Conservation (phyloP, 2,888 invertebrate genomes). For the Hesperia comma region DNA sequence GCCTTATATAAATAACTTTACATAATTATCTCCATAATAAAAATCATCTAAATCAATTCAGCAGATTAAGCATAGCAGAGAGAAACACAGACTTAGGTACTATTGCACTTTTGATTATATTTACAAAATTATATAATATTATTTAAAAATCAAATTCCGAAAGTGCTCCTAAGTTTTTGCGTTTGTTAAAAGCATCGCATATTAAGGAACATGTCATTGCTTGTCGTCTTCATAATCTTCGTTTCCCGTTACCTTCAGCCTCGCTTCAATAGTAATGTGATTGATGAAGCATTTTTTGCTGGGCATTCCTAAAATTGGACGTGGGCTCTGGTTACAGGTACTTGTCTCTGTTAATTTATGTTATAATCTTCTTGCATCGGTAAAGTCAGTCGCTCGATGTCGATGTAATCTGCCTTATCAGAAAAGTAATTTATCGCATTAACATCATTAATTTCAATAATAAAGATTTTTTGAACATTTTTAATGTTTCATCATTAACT, state of each 20-base stretch:
- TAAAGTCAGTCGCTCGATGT: too few relatives aligned
- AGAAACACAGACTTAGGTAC: too few relatives aligned
- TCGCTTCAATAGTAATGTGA: conserved; percentile 46
- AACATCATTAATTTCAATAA: too few relatives aligned
- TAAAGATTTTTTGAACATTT: too few relatives aligned
- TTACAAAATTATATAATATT: not conserved
- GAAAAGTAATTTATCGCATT: too few relatives aligned
- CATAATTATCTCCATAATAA: too few relatives aligned
- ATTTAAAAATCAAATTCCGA: not conserved
- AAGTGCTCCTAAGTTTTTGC: not conserved
- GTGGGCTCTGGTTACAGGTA: conserved; percentile 5
- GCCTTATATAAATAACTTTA: too few relatives aligned
- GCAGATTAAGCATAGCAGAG: too few relatives aligned
- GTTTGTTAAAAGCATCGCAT: not conserved
- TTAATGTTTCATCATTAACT: too few relatives aligned
- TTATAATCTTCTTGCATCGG: not conserved
- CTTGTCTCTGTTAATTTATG: conserved; percentile 4
- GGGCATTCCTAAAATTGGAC: conserved; percentile 5
- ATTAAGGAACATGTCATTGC: conserved; percentile 20
- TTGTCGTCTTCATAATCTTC: conserved; percentile 24
- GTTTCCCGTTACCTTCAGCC: conserved; percentile 46
- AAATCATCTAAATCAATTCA: too few relatives aligned
- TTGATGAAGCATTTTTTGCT: conserved; percentile 45
- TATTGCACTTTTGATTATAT: too few relatives aligned
- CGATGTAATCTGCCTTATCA: too few relatives aligned